Evolutionary conservation across 2,113 vertebrate genomes (phyloP).

Genomic region (Manacus vitellinus): DNA sequence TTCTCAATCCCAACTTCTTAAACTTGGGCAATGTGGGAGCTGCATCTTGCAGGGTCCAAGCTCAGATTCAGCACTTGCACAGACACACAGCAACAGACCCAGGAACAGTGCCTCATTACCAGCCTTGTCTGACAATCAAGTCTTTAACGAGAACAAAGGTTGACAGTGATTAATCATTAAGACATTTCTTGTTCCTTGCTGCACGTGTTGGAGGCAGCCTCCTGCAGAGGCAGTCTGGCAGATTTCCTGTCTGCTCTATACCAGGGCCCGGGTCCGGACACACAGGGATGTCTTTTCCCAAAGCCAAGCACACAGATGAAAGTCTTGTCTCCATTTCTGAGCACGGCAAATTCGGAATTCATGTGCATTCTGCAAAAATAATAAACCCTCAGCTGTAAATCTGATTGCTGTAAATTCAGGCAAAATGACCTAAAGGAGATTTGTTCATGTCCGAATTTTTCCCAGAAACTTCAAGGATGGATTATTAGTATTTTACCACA

Average conservation of each 20-base stretch:
- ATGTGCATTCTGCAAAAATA: slow-evolving; percentile 50
- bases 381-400: slow-evolving; percentile 44
- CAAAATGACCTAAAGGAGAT: not conserved
- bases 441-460: not conserved
- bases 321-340: slow-evolving; percentile 51
- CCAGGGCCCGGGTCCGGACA: slow-evolving; percentile 50
- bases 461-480: slow-evolving; percentile 18
- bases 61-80: slow-evolving; percentile 11
- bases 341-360: slow-evolving; percentile 48
- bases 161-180: slow-evolving; percentile 80
- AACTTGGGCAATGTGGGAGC: not conserved
- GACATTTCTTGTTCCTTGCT: slow-evolving; percentile 69
- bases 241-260: slow-evolving; percentile 70
- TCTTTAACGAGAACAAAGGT: slow-evolving; percentile 78
- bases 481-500: slow-evolving; percentile 38
- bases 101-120: slow-evolving; percentile 71
- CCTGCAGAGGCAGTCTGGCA: slow-evolving; percentile 74
- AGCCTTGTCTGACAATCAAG: slow-evolving; percentile 70
- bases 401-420: slow-evolving; percentile 7
- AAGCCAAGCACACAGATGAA: slow-evolving; percentile 47
- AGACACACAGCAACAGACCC: slow-evolving; percentile 71
- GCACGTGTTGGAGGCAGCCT: slow-evolving; percentile 76
- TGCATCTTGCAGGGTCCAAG: not conserved
- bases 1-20: not conserved
- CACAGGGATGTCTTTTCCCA: slow-evolving; percentile 53